A percentile compares a stretch with the other conserved stretches of the same genome.
These are phyloP conservation scores for Cuniculus paca DNA, from an alignment of 2,797 vertebrate genomes.

Conservation along the genomic window DNA sequence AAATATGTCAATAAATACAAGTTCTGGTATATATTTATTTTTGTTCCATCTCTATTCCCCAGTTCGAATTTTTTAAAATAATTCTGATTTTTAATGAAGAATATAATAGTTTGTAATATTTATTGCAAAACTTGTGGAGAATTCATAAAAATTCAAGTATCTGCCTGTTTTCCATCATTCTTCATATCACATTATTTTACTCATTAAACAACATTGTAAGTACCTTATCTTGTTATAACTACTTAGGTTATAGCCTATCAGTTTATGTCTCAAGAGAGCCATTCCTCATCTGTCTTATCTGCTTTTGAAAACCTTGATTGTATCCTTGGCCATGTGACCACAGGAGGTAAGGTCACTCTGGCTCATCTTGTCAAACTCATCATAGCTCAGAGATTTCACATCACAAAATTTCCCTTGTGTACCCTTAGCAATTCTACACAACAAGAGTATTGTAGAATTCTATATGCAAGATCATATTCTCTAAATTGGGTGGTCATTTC, in stretches of 20 bases:
- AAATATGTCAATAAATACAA: background rate
- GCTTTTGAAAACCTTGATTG: constrained; percentile 8
- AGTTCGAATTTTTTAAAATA: constrained; percentile 25
- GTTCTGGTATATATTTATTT: background rate
- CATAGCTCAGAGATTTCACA: constrained; percentile 28
- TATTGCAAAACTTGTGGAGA: background rate
- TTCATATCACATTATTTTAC: background rate
- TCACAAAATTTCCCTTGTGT: background rate
- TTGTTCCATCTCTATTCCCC: background rate
- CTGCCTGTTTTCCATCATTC: constrained; percentile 11
- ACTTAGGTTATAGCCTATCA: background rate
- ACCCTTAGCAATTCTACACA: constrained; percentile 49
- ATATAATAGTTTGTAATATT: constrained; percentile 55
- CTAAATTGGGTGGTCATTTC: constrained; percentile 30
- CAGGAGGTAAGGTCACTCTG: constrained; percentile 38
- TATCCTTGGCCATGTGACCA: background rate
- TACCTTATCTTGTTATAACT: constrained; percentile 30
- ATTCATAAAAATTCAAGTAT: background rate
- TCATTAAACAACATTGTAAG: background rate
- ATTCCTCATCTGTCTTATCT: constrained; percentile 58
- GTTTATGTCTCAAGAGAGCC: background rate
- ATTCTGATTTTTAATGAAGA: constrained; percentile 27
- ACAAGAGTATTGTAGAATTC: constrained; percentile 25
- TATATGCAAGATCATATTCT: constrained; percentile 24
- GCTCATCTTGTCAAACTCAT: constrained; percentile 63